Percentiles rank a stretch among this genome's conserved stretches.
These are phyloP conservation scores for Tinea trinotella DNA, from an alignment of 2,888 invertebrate genomes.

Conservation along the genomic window DNA sequence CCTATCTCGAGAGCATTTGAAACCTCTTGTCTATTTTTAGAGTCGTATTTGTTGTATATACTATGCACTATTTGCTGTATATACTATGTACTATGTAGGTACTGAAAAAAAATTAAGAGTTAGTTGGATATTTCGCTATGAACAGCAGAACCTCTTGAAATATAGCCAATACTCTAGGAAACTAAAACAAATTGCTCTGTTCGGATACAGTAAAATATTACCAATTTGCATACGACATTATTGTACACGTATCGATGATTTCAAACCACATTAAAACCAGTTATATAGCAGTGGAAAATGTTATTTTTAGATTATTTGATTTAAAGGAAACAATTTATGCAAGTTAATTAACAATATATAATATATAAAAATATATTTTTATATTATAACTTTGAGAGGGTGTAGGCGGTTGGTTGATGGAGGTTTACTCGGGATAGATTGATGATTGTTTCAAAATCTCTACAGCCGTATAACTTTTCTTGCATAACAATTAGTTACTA, in stretches of 20 bases:
- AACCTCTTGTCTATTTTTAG: too few species aligned
- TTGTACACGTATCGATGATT: background rate
- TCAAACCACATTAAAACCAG: too few species aligned
- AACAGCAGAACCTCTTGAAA: background rate
- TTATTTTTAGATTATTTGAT: background rate
- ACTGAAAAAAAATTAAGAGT: background rate
- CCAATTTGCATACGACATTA: background rate
- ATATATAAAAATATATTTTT: constrained; percentile 4
- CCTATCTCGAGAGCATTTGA: too few species aligned
- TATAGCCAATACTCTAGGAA: constrained; percentile 7
- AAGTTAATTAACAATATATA: background rate
- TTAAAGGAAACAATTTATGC: background rate
- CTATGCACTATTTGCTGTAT: too few species aligned
- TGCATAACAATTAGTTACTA: background rate
- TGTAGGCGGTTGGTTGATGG: constrained; percentile 2
- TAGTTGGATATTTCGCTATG: background rate
- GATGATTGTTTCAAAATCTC: background rate
- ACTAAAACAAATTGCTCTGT: constrained; percentile 2
- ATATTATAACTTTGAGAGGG: background rate
- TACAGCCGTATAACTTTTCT: background rate
- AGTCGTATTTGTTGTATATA: too few species aligned
- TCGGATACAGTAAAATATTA: constrained; percentile 5
- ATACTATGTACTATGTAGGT: too few species aligned
- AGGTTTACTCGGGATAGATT: constrained; percentile 8
- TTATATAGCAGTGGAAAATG: too few species aligned